A percentile compares a stretch with the other conserved stretches of the same genome.
phyloP scores from a whole-genome alignment of 2,888 invertebrate genomes.

The Lathronympha strigana region DNA sequence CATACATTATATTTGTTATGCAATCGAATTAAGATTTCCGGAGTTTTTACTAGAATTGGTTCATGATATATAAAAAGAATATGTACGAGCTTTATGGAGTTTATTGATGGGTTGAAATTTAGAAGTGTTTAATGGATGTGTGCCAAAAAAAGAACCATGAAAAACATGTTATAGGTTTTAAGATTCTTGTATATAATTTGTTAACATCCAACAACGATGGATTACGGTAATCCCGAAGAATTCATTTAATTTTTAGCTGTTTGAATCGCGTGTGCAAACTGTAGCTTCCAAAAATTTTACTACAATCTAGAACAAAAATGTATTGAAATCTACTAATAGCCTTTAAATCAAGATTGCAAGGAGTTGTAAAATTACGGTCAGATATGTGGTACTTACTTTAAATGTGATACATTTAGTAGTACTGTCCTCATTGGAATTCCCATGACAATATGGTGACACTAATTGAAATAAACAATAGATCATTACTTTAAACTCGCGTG shows the following conservation, averaged over 20 bases:
- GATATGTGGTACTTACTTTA: no score
- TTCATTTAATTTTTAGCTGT: neutral
- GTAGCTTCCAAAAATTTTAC: no score
- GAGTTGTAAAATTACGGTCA: no score
- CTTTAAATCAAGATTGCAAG: no score
- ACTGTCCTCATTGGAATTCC: neutral
- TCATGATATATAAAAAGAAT: neutral
- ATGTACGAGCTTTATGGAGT: neutral
- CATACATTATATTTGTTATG: conserved; percentile 13
- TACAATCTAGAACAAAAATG: no score
- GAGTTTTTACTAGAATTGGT: neutral
- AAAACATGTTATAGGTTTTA: neutral
- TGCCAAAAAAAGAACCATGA: conserved; percentile 1
- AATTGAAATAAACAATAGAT: neutral
- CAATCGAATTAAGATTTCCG: conserved; percentile 16
- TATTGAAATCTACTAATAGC: no score
- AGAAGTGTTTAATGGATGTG: neutral
- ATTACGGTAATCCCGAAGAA: neutral
- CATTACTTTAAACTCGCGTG: conserved; percentile 12
- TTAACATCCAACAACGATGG: neutral
- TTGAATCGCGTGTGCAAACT: neutral
- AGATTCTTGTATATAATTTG: neutral
- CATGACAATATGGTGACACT: neutral
- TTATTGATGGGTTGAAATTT: neutral
- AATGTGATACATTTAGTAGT: no score